phyloP scores from a whole-genome alignment of 2,888 invertebrate species.

The Catocala fraxini region DNA sequence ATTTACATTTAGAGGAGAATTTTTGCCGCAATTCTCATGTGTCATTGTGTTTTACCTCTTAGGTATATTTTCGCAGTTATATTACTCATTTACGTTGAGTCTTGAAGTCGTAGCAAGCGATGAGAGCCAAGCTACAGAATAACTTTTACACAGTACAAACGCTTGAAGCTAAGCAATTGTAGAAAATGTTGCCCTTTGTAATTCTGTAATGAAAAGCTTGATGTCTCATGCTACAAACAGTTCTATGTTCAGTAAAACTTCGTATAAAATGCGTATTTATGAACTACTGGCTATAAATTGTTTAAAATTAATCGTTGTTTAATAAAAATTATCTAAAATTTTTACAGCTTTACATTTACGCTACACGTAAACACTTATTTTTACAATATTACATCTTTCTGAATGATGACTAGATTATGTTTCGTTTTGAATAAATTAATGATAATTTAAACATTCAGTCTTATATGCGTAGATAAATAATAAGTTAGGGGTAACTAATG shows the following conservation, averaged over 20 bases:
- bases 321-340: conserved; percentile 58
- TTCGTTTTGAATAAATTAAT: conserved; percentile 45
- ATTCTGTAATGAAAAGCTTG: conserved; percentile 2
- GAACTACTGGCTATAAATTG: conserved; percentile 50
- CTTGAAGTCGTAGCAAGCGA: too few relatives aligned
- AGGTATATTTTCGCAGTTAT: too few relatives aligned
- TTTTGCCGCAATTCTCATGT: too few relatives aligned
- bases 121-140: background rate
- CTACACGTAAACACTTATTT: conserved; percentile 49
- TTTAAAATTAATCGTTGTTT: conserved; percentile 71
- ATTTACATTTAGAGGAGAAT: too few relatives aligned
- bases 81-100: too few relatives aligned
- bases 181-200: too few relatives aligned
- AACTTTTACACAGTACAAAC: background rate
- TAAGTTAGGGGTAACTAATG: conserved; percentile 41
- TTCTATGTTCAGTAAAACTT: conserved; percentile 53
- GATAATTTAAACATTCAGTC: conserved; percentile 59
- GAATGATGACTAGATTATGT: conserved; percentile 49
- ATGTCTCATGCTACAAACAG: conserved; percentile 24
- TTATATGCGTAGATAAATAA: conserved; percentile 55
- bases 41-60: too few relatives aligned
- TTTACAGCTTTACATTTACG: conserved; percentile 68
- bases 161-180: too few relatives aligned
- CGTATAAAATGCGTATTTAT: conserved; percentile 65
- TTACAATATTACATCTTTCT: conserved; percentile 45